Base-by-base conservation (phyloP, 2,113 vertebrate genomes). In the Sylvia atricapilla region DNA sequence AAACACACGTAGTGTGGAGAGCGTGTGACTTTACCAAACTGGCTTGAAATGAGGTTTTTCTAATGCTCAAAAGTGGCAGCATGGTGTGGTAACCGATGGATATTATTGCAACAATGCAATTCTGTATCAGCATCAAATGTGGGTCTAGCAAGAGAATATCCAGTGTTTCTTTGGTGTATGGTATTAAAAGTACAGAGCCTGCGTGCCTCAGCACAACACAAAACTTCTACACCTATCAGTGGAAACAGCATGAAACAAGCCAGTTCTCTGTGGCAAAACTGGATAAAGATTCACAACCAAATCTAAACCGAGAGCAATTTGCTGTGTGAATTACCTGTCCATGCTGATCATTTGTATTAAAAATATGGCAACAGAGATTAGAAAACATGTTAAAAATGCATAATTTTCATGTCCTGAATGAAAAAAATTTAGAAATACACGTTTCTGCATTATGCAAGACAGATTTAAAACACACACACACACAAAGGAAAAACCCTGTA, bases 121-220 rank as follows among this genome's bases (percentile, higher is more conserved):
- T 87, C 92, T 24, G 67, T 39, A 21, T 50, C 63, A 13, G 59
- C 64, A 9, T 67, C 58, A 7, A 55, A 80, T 3, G 67, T 63
- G 69, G 87, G 94, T 75, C 72, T 66, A 73, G 82, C 76, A 55
- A 72, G 64, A 89, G 35, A 95, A 90, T 3, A 15, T 85, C 89
- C 90, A 91, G 88, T 58, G 90, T 93, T 97, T 98, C 98, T 98
- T 98, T 98, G 98, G 97, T 96, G 95, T 96, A 19, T 87, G 97
- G 37, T 60, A 87, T 74, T 28, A 35, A 90, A 77, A 95, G 78
- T 18, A 92, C 90, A 93, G 88, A 87, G 84, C 93, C 81, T 21
- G 87, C 8, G 91, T 78, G 93, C 93, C 86, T 68, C 25, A 72
- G 96, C 93, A 93, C 87, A 22, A 62, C 64, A 41, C 3, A 6